phyloP scores from a whole-genome alignment of 2,888 invertebrate species.

The Sesia apiformis region DNA sequence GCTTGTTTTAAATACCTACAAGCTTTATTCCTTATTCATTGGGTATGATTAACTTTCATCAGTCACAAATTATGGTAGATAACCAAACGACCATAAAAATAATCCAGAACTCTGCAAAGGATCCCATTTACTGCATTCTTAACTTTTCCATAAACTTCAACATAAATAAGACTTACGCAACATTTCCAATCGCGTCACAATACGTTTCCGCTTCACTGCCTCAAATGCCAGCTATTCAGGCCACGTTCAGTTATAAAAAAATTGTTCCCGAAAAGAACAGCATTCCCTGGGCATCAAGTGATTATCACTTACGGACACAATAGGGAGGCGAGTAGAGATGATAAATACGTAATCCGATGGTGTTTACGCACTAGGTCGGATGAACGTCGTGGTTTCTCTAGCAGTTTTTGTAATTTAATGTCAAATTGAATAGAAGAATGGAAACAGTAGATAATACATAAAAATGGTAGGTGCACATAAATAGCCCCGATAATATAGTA shows the following conservation, averaged over 20 bases:
- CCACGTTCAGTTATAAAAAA: conserved; percentile 4
- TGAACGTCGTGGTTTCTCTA: not conserved
- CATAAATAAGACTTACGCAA: not conserved
- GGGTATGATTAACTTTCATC: too few species aligned
- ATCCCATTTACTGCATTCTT: not conserved
- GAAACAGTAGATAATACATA: too few species aligned
- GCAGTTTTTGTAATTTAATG: too few species aligned
- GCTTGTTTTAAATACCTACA: too few species aligned
- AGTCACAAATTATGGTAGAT: too few species aligned
- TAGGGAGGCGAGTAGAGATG: conserved; percentile 1
- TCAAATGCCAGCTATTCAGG: not conserved
- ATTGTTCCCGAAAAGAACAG: conserved; percentile 6
- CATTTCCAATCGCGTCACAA: not conserved
- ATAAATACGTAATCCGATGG: not conserved
- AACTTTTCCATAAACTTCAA: not conserved
- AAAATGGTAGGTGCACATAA: too few species aligned
- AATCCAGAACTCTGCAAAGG: not conserved
- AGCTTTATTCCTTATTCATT: too few species aligned
- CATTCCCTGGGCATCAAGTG: conserved; percentile 2
- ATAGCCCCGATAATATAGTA: too few species aligned
- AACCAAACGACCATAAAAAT: not conserved
- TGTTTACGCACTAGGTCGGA: not conserved
- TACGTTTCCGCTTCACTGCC: conserved; percentile 1
- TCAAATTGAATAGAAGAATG: too few species aligned
- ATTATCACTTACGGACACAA: conserved; percentile 10